These are phyloP conservation scores for Rhopalosiphum padi DNA, from an alignment of 1,140 invertebrate genomes.

Conservation along the genomic window DNA sequence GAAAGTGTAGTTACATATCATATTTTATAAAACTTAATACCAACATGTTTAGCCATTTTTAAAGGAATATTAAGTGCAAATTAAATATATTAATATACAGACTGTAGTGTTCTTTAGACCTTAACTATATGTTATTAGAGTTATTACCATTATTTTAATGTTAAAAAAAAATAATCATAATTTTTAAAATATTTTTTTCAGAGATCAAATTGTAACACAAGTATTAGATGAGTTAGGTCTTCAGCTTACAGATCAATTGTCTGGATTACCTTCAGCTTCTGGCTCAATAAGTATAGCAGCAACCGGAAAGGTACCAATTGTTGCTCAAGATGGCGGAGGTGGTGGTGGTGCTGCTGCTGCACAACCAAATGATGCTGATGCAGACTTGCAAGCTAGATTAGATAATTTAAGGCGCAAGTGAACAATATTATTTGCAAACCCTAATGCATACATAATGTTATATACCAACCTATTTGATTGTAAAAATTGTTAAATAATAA, in stretches of 20 bases:
- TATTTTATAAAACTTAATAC: not conserved
- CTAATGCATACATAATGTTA: not conserved
- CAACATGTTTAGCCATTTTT: not conserved
- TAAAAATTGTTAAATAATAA: slow-evolving; percentile 44
- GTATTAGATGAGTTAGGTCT: slow-evolving; percentile 97
- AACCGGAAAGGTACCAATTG: slow-evolving; percentile 67
- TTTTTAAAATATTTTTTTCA: slow-evolving; percentile 63
- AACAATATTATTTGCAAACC: slow-evolving; percentile 60
- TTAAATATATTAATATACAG: not conserved
- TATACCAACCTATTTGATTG: slow-evolving; percentile 40
- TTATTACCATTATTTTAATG: not conserved
- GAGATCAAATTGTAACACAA: slow-evolving; percentile 89
- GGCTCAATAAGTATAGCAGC: slow-evolving; percentile 68
- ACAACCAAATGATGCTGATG: slow-evolving; percentile 81
- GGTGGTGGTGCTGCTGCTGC: slow-evolving; percentile 64
- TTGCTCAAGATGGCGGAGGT: slow-evolving; percentile 63
- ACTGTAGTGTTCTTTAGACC: not conserved
- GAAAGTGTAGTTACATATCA: not conserved
- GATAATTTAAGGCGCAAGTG: slow-evolving; percentile 92
- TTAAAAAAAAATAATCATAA: not conserved
- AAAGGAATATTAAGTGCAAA: not conserved
- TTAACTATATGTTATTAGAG: not conserved
- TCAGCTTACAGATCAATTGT: slow-evolving; percentile 88
- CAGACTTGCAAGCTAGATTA: slow-evolving; percentile 91
- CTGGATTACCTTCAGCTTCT: slow-evolving; percentile 80